Evolutionary conservation across 2,113 vertebrate genomes (phyloP).

Genomic region (Sylvilagus bachmani): DNA sequence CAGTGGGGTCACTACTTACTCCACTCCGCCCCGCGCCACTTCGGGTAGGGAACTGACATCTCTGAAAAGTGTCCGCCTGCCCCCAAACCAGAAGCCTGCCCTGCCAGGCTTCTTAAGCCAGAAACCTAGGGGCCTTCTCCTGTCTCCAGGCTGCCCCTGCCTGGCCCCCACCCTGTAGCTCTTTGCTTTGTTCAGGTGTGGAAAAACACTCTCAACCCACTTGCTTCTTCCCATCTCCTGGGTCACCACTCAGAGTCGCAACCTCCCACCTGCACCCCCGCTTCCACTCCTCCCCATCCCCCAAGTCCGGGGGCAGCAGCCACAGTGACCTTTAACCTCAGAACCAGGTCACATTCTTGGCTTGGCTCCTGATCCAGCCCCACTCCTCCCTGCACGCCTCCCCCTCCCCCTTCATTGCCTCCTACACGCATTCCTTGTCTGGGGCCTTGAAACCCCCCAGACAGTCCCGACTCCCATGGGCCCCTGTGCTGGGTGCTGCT

Average conservation of each 20-base stretch:
- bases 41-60: too few species aligned
- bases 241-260: accelerated
- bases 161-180: accelerated
- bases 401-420: too few species aligned
- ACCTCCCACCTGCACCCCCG: neutral
- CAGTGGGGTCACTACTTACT: too few species aligned
- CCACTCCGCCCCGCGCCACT: too few species aligned
- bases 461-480: too few species aligned
- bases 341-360: neutral
- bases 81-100: too few species aligned
- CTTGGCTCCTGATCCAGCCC: neutral
- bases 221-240: neutral
- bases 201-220: accelerated
- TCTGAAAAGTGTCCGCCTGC: too few species aligned
- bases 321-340: neutral
- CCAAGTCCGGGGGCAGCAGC: neutral
- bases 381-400: too few species aligned
- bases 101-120: neutral
- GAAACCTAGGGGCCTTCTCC: neutral
- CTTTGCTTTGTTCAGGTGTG: neutral
- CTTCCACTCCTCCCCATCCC: accelerated
- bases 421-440: too few species aligned
- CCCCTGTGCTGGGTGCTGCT: neutral
- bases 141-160: neutral
- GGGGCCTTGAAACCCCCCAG: too few species aligned